Conservation (phyloP, 2,113 vertebrate species). For the Rattus rattus region DNA sequence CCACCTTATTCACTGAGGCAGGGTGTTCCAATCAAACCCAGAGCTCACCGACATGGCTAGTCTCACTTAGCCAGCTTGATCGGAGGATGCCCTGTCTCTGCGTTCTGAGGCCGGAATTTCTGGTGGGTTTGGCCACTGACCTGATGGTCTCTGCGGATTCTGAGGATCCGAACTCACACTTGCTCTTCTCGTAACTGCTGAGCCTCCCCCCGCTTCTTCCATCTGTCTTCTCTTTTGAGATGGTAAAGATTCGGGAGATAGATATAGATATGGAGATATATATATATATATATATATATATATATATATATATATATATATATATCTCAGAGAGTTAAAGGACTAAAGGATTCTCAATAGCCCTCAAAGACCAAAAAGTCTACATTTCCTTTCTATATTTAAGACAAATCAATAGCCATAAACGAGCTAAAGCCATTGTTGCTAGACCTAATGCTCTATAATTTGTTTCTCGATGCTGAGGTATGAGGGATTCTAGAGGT, state of each 20-base stretch:
- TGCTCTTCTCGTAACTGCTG: background rate
- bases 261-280: no score
- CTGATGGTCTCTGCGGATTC: background rate
- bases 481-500: background rate
- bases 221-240: background rate
- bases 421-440: constrained; percentile 24
- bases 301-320: background rate
- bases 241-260: background rate
- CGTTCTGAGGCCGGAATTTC: background rate
- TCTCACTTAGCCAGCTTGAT: background rate
- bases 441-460: background rate
- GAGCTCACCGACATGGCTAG: background rate
- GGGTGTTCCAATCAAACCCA: background rate
- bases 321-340: background rate
- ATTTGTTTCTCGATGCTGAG: background rate
- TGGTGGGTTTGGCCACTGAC: background rate
- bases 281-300: no score
- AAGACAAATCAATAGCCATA: background rate
- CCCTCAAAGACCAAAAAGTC: background rate
- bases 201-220: no score
- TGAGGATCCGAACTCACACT: background rate
- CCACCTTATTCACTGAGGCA: background rate
- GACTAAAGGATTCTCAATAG: background rate
- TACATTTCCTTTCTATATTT: background rate
- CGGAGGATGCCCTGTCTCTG: background rate